Conservation (phyloP, 2,797 vertebrate species). For the Hapalemur alaotrensis region DNA sequence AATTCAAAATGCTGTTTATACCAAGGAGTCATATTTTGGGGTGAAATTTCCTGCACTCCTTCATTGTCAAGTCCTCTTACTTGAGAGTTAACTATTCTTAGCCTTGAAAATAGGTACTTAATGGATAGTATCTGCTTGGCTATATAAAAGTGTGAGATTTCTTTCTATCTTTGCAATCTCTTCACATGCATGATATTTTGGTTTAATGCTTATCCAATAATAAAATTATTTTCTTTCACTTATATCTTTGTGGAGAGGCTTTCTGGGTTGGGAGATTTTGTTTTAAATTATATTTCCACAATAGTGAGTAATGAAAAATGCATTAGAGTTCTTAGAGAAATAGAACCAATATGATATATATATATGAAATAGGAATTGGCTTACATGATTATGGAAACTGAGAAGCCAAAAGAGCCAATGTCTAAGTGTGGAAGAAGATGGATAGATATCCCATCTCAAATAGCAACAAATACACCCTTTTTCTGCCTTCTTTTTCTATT, state of each 20-base stretch:
- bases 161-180: background rate
- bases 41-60: too few relatives aligned
- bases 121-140: background rate
- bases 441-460: background rate
- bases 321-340: background rate
- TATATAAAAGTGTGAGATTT: background rate
- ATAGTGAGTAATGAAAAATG: background rate
- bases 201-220: background rate
- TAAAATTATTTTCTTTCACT: background rate
- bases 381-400: background rate
- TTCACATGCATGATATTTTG: background rate
- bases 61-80: background rate
- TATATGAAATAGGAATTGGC: background rate
- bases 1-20: too few relatives aligned
- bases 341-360: background rate
- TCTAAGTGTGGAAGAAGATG: background rate
- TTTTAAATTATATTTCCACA: background rate
- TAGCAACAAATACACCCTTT: background rate
- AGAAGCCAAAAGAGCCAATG: background rate
- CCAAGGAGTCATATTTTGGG: too few relatives aligned
- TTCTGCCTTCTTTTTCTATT: background rate
- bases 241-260: background rate
- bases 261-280: background rate
- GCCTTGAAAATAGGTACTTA: background rate
- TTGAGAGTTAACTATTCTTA: background rate